Conservation (phyloP, 2,113 vertebrate species). For the Oostethus manadensis region DNA sequence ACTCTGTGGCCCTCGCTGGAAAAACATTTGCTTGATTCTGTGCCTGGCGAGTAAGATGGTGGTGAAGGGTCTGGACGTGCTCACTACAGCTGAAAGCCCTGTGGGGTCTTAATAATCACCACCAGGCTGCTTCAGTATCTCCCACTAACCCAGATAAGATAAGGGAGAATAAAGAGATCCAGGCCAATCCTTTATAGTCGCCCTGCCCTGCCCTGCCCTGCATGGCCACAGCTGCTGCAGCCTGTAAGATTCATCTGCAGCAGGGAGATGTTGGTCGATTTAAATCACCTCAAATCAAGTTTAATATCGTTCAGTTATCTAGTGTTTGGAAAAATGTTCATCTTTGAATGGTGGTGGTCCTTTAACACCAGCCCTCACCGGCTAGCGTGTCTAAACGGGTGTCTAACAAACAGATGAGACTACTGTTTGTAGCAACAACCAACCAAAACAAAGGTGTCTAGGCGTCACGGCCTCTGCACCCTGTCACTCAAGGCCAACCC, state of each 20-base stretch:
- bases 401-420: neutral
- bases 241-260: neutral
- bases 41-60: neutral
- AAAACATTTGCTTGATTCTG: conserved; percentile 6
- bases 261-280: conserved; percentile 3
- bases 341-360: too few species aligned
- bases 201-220: neutral
- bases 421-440: neutral
- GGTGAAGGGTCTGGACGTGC: neutral
- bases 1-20: too few species aligned
- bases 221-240: conserved; percentile 9
- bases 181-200: conserved; percentile 16
- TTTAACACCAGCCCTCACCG: neutral
- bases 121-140: conserved; percentile 23
- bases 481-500: neutral
- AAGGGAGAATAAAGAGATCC: conserved; percentile 29
- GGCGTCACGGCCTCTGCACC: neutral
- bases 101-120: conserved; percentile 35
- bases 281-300: neutral
- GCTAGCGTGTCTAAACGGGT: neutral
- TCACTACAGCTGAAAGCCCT: conserved; percentile 25
- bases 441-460: neutral
- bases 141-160: conserved; percentile 51
- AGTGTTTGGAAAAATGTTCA: too few species aligned
- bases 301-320: too few species aligned